A percentile compares a stretch with the other conserved stretches of the same genome.
Evolutionary conservation across 2,888 invertebrate genomes (phyloP).

Genomic region (Synergus laeviventris): DNA sequence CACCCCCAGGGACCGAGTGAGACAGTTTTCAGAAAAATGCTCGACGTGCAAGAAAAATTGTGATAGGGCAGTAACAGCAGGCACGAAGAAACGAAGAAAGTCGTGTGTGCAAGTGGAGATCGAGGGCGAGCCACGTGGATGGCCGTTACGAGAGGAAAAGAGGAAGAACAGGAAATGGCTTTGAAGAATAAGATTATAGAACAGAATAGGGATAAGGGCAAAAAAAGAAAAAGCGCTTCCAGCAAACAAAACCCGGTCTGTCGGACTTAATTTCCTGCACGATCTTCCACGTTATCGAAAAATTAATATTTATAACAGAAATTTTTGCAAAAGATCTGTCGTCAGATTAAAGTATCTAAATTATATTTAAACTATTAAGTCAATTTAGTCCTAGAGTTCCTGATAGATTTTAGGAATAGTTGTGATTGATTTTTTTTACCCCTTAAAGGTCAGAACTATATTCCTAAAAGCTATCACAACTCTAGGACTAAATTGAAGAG

Average conservation of each 20-base stretch:
- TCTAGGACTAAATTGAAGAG: too few species aligned
- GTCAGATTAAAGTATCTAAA: too few species aligned
- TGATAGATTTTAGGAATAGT: too few species aligned
- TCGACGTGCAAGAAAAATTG: slow-evolving; percentile 65
- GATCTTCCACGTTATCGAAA: not conserved
- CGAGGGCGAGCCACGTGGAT: slow-evolving; percentile 41
- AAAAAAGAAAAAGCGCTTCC: not conserved
- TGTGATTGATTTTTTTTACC: too few species aligned
- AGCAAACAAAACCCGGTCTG: not conserved
- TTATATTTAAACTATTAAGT: too few species aligned
- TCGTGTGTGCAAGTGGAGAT: slow-evolving; percentile 45
- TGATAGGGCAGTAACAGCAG: slow-evolving; percentile 60
- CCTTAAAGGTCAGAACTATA: too few species aligned
- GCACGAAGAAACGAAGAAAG: slow-evolving; percentile 46
- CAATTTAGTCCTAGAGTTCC: too few species aligned
- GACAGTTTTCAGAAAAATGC: slow-evolving; percentile 67
- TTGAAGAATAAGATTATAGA: not conserved
- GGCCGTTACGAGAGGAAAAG: slow-evolving; percentile 41
- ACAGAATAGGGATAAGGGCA: not conserved
- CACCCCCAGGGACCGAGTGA: slow-evolving; percentile 59
- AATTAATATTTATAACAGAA: too few species aligned
- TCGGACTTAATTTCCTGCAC: not conserved
- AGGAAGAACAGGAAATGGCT: slow-evolving; percentile 44
- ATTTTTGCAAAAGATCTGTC: too few species aligned
- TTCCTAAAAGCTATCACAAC: too few species aligned